Evolutionary conservation across 2,113 vertebrate species (phyloP).

Genomic region (Eleginops maclovinus): DNA sequence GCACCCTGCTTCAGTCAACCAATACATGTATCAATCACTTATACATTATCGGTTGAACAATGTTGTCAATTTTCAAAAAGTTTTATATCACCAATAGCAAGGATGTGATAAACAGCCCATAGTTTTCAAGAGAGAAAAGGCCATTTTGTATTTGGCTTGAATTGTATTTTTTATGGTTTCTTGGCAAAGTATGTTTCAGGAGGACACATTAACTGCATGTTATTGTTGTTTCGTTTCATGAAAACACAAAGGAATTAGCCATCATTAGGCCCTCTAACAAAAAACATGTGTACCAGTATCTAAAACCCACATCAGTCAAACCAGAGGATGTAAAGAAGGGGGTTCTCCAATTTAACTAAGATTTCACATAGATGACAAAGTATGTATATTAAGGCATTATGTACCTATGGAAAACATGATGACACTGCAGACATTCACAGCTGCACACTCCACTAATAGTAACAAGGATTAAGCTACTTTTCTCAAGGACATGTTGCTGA

Average conservation of each 20-base stretch:
- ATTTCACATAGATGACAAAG: neutral
- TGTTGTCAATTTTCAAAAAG: neutral
- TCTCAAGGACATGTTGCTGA: neutral
- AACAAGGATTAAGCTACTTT: constrained; percentile 1
- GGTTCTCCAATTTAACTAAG: neutral
- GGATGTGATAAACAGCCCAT: neutral
- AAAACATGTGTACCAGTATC: neutral
- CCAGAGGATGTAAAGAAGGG: neutral
- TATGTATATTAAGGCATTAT: neutral
- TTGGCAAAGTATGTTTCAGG: constrained; percentile 1
- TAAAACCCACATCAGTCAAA: neutral
- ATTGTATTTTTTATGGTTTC: neutral
- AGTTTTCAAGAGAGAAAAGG: neutral
- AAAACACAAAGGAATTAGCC: neutral
- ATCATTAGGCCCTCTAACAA: neutral
- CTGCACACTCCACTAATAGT: constrained; percentile 14
- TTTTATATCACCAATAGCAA: neutral
- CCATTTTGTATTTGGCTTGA: neutral
- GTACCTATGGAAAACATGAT: too few species aligned
- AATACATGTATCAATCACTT: neutral
- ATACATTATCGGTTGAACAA: neutral
- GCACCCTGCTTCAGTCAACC: too few species aligned
- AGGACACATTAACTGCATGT: neutral
- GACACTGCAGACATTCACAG: constrained; percentile 12
- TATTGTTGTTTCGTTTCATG: constrained; percentile 7